Base-by-base conservation (phyloP, 2,888 invertebrate species). In the Gastrophysa polygoni region DNA sequence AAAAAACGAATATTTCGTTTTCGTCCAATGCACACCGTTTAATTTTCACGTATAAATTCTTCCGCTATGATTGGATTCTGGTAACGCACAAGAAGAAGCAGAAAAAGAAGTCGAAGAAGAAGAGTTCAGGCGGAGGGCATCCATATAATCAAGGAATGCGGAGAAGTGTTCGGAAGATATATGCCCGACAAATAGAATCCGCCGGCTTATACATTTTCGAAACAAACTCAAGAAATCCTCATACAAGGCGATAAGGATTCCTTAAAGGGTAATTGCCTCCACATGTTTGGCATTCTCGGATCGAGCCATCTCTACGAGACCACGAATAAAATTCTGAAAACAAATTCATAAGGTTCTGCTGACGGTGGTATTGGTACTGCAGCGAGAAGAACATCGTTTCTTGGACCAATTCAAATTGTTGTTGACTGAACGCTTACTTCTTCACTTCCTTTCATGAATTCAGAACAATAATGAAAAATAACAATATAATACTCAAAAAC, bases 321-420 rank as follows among this genome's bases (percentile, higher is more conserved):
- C 57, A 59, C 60, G 56, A 65, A 60, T 57, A 46, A 48, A 58
- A 52, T 55, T 64, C 66, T 67, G 64, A 68, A 73, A 68, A 67
- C 68, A 67, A 68, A 75, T 75, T 75, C 73, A 72, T 74, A 72
- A 68, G 72, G 70, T 67, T 71, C 70, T 68, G 52, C 55, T 38
- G 38, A n/a, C 38, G 38, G n/a, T 38, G 38, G 38, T 38, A 38
- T 38, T 38, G 38, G 38, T 38, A 38, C 14, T 14, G 38, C 38
- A 38, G 38, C 38, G 38, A 38, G 38, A 38, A 38, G n/a, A 38
- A 38, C 38, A 38, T 38, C 14, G 38, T 38, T 38, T 38, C 38
- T 38, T 2, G 14, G 14, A n/a, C 38, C n/a, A 38, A 38, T 38
- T 38, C 11, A 14, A 38, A 38, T 38, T 38, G 38, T 38, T 38